Base-by-base conservation (phyloP, 2,888 invertebrate genomes). In the Brachypterus glaber region DNA sequence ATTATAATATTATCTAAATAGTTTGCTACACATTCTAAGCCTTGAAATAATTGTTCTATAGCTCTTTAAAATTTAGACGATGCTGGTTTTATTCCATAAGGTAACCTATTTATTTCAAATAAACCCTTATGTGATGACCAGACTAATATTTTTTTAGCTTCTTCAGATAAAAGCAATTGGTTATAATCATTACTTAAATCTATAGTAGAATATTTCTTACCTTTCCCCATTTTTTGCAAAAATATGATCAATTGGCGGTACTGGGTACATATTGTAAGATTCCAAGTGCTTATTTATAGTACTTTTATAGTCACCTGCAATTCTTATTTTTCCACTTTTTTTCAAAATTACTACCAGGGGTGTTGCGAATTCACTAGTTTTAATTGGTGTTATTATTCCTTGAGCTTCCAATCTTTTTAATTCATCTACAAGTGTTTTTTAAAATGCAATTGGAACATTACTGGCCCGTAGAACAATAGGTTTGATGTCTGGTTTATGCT, bases 1-100 rank as follows among this genome's bases (percentile, higher is more conserved):
- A 59, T 45, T 4, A 55, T 35, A 26, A 59, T 49, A 29, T 59
- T 59, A 36, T 60, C 57, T 16, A 54, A 38, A 42, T 50, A 61
- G 44, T 46, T 49, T 16, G 41, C 53, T 11, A 52, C 50, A 4
- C 45, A 49, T 3, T 50, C 44, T 1, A 54, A 40, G 5, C 53
- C 58, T 29, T 39, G 37, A 9, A 63, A 37, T 17, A 59, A 39
- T 30, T 49, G 41, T 40, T 63, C 62, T 27, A 60, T 45, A 9
- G 47, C 45, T 18, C 44, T 35, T 37, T 61, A 59, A 41, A 60
- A 59, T 30, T 58, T 54, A 3, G 54, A 11, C 51, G 50, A 7
- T 38, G 16, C 33, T 9, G 25, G 3, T 15, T 5, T 34, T 4
- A 26, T 11, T 13, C 33, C 33, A 14, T 11, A 33, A 3, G 33